A percentile compares a stretch with the other conserved stretches of the same genome.
Conservation (phyloP, 2,888 invertebrate species). For the Lucinisca nassula region DNA sequence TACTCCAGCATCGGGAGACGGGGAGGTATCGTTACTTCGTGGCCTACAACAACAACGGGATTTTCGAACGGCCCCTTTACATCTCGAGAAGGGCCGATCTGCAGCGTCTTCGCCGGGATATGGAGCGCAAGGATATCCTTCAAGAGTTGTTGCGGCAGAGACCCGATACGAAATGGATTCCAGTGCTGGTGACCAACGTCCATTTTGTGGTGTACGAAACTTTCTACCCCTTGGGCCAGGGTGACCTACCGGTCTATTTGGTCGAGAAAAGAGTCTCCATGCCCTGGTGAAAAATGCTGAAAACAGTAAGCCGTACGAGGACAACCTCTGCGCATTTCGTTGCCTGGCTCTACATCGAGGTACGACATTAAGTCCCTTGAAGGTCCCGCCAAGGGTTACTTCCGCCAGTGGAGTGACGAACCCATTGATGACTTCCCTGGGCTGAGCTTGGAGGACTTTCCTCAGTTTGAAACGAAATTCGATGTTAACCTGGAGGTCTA, state of each 20-base stretch:
- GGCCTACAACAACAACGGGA: background rate
- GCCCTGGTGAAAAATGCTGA: background rate
- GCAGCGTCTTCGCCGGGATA: background rate
- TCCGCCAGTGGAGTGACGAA: too few species aligned
- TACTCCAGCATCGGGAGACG: slow-evolving; percentile 38
- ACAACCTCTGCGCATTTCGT: background rate
- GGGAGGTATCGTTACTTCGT: background rate
- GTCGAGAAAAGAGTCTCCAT: background rate
- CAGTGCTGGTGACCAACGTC: slow-evolving; percentile 29
- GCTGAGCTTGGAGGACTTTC: too few species aligned
- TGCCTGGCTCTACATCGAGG: background rate
- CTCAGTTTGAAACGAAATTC: slow-evolving; percentile 44
- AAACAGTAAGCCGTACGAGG: background rate
- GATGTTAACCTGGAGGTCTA: slow-evolving; percentile 36
- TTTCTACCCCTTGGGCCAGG: background rate
- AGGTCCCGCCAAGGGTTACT: too few species aligned
- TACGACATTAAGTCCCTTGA: too few species aligned
- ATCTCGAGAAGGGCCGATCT: too few species aligned
- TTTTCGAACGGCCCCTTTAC: background rate
- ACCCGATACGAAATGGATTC: slow-evolving; percentile 42
- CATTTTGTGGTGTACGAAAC: background rate
- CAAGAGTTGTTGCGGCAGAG: slow-evolving; percentile 19
- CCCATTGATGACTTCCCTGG: too few species aligned
- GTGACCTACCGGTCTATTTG: background rate
- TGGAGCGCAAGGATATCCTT: background rate